Evolutionary conservation across 92 coral and sea anemone genomes (phyloP).

Genomic region (Porites lobata): DNA sequence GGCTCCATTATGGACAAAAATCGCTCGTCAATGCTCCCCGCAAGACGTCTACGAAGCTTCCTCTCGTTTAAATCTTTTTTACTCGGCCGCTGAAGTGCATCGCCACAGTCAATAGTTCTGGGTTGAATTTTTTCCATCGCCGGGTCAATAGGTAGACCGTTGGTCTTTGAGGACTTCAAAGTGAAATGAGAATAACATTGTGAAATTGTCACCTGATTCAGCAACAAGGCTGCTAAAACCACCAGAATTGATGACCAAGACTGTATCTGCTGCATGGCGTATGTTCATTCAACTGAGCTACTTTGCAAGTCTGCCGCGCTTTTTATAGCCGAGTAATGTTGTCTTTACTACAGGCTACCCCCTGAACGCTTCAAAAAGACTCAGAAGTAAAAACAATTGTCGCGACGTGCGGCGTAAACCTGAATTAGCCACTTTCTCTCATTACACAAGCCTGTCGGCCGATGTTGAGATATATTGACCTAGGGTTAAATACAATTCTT

Average conservation of each 20-base stretch:
- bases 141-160: conserved; percentile 9
- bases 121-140: conserved; percentile 24
- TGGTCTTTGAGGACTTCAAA: neutral
- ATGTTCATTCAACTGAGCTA: conserved; percentile 14
- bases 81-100: conserved; percentile 26
- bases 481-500: conserved; percentile 36
- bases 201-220: neutral
- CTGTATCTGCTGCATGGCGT: conserved; percentile 9
- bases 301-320: conserved; percentile 17
- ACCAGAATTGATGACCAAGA: neutral
- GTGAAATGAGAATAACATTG: neutral
- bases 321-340: conserved; percentile 31
- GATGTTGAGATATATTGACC: conserved; percentile 29
- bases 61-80: conserved; percentile 39
- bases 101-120: conserved; percentile 32
- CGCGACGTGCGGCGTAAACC: conserved; percentile 45
- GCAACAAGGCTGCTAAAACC: conserved; percentile 6
- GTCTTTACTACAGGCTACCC: conserved; percentile 26
- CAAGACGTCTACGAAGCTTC: conserved; percentile 33
- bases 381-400: conserved; percentile 43
- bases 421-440: conserved; percentile 29
- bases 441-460: conserved; percentile 38
- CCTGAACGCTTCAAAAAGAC: conserved; percentile 28
- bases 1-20: conserved; percentile 41
- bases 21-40: conserved; percentile 25